Evolutionary conservation across 2,113 vertebrate genomes (phyloP), one percentile per base, ranked within the genome.

Genomic region (Gadus chalcogrammus): DNA sequence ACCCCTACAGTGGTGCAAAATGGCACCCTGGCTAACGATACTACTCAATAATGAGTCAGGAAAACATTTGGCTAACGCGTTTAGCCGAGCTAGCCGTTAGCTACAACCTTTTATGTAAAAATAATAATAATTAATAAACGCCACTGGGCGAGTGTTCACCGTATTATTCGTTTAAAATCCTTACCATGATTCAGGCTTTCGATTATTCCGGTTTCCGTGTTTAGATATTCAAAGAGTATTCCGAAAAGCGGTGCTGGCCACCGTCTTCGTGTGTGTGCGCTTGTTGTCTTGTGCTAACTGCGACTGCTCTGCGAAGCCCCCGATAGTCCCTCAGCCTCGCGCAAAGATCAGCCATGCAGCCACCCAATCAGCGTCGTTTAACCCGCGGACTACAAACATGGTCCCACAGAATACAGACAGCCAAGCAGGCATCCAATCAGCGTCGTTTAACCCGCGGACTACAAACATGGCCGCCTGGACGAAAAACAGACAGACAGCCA

Each of bases 21-120:
- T 90, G 88, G 88, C 88, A 85, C 82, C 85, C 83, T 82, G 80
- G 86, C 86, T 77, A 66, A 72, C 71, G 53, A 13, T 20, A 74
- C 75, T 73, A 61, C 79, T 85, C 84, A 80, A 81, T 90, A 89
- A 90, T 90, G 89, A 90, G 89, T 90, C 89, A 90, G 89, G 87
- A 80, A 88, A 90, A 89, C 89, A 85, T 53, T 81, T 42, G 63
- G 83, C 83, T 88, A 88, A n/a, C 80, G 61, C 42, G 15, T 13
- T 16, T 83, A 87, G 85, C 85, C 65, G 24, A 16, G 80, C 68
- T 88, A 84, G 76, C 81, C 67, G 15, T 12, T 2, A 64, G 77
- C 78, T 77, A 7, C 31, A 20, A 17, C 5, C 15, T 58, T 35
- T 17, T 17, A 58, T 18, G 52, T 38, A 42, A 66, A 68, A 71